Evolutionary conservation across 2,888 invertebrate genomes (phyloP), one percentile per base, ranked within the genome.

Genomic region (Fragum sueziense): DNA sequence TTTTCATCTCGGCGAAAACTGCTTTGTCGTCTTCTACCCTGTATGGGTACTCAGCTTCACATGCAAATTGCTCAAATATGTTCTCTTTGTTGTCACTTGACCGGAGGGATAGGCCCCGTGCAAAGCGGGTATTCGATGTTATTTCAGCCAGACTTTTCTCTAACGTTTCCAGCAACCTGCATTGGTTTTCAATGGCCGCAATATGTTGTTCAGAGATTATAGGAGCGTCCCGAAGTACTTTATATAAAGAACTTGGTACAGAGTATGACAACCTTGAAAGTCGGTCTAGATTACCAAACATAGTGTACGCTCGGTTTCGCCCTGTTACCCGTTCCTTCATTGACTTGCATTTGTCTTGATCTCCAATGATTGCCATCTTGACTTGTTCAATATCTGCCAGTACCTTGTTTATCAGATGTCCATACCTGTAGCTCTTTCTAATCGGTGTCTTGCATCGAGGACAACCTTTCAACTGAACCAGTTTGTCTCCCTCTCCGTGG

Each of bases 371-470:
- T 17, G 31, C 34, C 2, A 29, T 70, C 80, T 91, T 91, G 0
- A 94, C 93, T 14, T 82, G 62, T 76, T 90, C 89, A 29, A 94
- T 91, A 74, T 93, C 91, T 27, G 74, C 61, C 6, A 92, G 85
- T 3, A 89, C 94, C 93, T 73, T 76, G 76, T 93, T 94, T 3
- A 95, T 93, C 1, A 93, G 84, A 78, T 95, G 94, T 76, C 95
- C 94, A 90, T 95, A 96, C n/a, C 95, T 94, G 61, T 93, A 92
- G 1, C 95, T 95, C 86, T 94, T 94, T 25, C 94, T 93, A 14
- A 96, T 95, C 0, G 94, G 94, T 22, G 94, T 94, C 62, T 94
- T 95, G 88, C 96, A 96, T 54, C 72, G 67, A 0, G 95, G 95
- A 87, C 96, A 96, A 0, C 70, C 59, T 82, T 93, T 93, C 61